Conservation (phyloP, 2,888 invertebrate genomes). For the Oeneis ivallda region DNA sequence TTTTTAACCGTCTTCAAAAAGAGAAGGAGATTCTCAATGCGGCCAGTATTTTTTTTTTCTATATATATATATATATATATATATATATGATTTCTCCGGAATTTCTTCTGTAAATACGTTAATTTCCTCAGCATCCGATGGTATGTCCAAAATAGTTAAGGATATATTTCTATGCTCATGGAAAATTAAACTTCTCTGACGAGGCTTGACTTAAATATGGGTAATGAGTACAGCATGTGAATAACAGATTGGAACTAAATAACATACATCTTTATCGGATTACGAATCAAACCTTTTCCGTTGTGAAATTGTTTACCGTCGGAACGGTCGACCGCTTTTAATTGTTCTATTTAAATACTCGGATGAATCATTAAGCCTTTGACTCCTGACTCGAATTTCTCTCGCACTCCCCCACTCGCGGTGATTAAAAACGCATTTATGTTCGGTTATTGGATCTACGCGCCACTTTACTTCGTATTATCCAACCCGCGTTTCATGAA, state of each 20-base stretch:
- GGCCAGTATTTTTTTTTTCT: no score
- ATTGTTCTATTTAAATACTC: slow-evolving; percentile 62
- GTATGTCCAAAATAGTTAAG: no score
- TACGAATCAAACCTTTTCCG: slow-evolving; percentile 45
- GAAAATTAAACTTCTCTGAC: no score
- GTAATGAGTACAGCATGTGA: no score
- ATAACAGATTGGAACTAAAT: not conserved
- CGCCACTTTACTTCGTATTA: slow-evolving; percentile 40
- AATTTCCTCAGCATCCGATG: no score
- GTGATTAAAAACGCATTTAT: slow-evolving; percentile 64
- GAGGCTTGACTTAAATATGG: no score
- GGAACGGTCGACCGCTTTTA: slow-evolving; percentile 61
- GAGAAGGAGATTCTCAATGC: no score
- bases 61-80: no score
- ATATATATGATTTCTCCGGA: no score
- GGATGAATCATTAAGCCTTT: slow-evolving; percentile 50
- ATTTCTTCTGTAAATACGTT: no score
- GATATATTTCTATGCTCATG: no score
- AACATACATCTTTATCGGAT: slow-evolving; percentile 19
- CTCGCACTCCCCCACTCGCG: slow-evolving; percentile 50
- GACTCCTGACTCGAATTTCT: slow-evolving; percentile 58
- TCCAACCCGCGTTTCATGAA: slow-evolving; percentile 30
- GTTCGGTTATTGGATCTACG: slow-evolving; percentile 45
- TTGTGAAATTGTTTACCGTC: slow-evolving; percentile 65
- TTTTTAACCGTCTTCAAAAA: no score